Conservation (phyloP, 2,113 vertebrate species). For the Gyps fulvus region DNA sequence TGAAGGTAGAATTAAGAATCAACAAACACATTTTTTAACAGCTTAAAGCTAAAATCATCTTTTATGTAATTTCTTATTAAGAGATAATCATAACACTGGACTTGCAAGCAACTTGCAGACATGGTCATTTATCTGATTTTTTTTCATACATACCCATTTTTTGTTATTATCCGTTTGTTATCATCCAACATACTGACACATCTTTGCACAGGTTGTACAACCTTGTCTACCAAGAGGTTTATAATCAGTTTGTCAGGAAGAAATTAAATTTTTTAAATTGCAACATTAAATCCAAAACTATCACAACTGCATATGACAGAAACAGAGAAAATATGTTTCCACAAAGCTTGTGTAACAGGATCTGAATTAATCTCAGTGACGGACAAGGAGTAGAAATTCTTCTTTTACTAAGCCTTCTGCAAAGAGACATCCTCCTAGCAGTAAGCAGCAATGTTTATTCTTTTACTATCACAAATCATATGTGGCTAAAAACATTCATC, state of each 20-base stretch:
- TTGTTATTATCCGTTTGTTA: background rate
- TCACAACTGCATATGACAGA: background rate
- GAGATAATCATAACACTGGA: background rate
- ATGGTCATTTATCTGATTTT: background rate
- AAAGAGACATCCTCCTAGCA: background rate
- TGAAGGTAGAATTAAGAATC: background rate
- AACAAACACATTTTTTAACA: background rate
- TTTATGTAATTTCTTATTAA: background rate
- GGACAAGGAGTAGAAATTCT: background rate
- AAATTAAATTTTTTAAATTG: background rate
- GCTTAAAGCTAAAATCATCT: background rate
- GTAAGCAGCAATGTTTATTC: background rate
- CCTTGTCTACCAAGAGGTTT: background rate
- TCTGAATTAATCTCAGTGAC: background rate
- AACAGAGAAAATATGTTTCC: background rate
- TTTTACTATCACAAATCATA: background rate
- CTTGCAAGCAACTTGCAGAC: background rate
- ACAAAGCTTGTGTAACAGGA: background rate
- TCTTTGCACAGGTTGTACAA: background rate
- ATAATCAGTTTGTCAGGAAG: background rate
- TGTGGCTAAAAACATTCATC: background rate
- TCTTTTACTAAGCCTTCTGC: background rate
- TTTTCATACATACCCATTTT: background rate
- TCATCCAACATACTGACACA: too few relatives aligned
- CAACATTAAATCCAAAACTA: background rate